Conservation (phyloP, 2,113 vertebrate genomes). For the Tringa solitaria region DNA sequence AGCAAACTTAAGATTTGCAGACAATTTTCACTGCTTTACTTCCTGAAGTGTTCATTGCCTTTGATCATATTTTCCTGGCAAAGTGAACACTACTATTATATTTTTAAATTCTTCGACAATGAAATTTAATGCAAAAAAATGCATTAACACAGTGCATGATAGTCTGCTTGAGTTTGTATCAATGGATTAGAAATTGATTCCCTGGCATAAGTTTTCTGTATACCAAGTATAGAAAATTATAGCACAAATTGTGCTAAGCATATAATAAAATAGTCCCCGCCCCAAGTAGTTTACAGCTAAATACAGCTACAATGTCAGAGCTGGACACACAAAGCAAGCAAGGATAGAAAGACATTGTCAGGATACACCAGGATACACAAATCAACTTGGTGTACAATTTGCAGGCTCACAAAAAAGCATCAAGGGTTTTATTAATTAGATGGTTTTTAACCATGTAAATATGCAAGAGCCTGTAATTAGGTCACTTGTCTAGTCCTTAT, state of each 20-base stretch:
- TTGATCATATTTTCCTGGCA: not conserved
- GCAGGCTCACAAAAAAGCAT: not conserved
- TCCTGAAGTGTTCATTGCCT: not conserved
- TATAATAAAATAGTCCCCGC: not conserved
- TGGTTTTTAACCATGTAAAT: not conserved
- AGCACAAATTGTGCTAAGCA: not conserved
- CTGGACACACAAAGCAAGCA: not conserved
- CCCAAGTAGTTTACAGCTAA: not conserved
- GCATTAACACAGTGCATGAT: not conserved
- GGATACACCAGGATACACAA: not conserved
- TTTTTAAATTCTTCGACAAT: not conserved
- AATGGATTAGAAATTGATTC: not conserved
- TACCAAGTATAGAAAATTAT: not conserved
- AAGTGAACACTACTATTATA: not conserved
- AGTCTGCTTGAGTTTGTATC: not conserved
- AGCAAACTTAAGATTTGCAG: not conserved
- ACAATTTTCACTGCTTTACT: not conserved
- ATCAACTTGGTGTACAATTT: not conserved
- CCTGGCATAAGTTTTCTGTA: not conserved
- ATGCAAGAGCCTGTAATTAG: not conserved
- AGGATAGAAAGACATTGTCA: not conserved
- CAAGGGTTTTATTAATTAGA: not conserved
- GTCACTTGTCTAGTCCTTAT: not conserved
- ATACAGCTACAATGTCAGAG: not conserved
- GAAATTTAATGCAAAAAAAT: not conserved